Evolutionary conservation across 2,113 vertebrate genomes (phyloP), one percentile per base, ranked within the genome.

Genomic region (Pluvianellus socialis): DNA sequence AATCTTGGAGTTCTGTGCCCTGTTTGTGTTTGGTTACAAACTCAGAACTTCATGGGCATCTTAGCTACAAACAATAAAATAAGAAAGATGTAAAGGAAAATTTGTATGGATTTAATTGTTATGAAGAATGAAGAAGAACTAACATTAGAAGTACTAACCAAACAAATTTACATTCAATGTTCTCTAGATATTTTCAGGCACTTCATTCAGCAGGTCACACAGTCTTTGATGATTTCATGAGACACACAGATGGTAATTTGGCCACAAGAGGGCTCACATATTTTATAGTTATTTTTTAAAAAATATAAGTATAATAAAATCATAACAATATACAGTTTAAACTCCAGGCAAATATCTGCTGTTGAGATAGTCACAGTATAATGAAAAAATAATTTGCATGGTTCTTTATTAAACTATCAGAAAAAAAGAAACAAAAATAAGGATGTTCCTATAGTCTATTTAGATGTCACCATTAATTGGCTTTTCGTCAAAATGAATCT

Each of bases 231-330:
- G 33, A 67, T 77, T 88, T 92, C 50, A 33, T 65, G 63, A 86
- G 30, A 59, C 7, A 62, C 35, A 71, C 18, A 61, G 23, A 92
- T 80, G 65, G 47, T 81, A 79, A 52, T 85, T 44, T 83, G 83
- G 52, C 92, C 97, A 97, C 88, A 94, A 96, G 94, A 94, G 90
- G 93, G 92, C 96, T 82, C 93, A 94, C 49, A 56, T 90, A 86
- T 92, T 93, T 94, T 76, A 77, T n/a, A 24, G 4, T 9, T 62
- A 3, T 63, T 73, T 65, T 55, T 13, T 3, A 6, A n/a, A 12
- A 59, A 76, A 83, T 27, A 47, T 8, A 10, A 72, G 4, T 49
- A n/a, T 52, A 84, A 94, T 30, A 59, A 84, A 94, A 86, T 72
- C 33, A 45, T 68, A 75, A 86, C 26, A 52, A 49, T 24, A 56